phyloP scores from a whole-genome alignment of 2,113 vertebrate species.

The Onychostoma macrolepis region DNA sequence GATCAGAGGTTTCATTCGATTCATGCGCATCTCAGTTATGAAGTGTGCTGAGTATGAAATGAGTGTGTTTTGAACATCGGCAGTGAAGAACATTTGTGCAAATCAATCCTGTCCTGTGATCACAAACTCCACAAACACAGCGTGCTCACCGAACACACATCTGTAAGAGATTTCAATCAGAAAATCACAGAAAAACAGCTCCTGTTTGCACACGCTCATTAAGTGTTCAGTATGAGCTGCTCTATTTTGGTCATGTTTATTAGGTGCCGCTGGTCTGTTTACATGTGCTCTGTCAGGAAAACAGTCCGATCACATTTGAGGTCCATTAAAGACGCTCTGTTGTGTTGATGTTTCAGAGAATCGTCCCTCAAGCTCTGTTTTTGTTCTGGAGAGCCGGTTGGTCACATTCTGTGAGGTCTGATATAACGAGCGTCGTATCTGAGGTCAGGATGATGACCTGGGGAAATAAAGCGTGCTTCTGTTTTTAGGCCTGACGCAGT shows the following conservation, averaged over 20 bases:
- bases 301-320: no score
- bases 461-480: no score
- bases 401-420: no score
- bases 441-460: no score
- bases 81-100: not conserved
- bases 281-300: no score
- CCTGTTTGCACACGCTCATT: not conserved
- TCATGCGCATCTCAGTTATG: not conserved
- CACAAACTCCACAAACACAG: no score
- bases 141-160: not conserved
- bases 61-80: not conserved
- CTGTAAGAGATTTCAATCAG: not conserved
- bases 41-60: not conserved
- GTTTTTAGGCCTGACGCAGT: no score
- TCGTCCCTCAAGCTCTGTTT: no score
- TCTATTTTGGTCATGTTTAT: slow-evolving; percentile 1
- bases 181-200: not conserved
- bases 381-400: no score
- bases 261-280: not conserved
- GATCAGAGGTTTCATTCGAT: not conserved
- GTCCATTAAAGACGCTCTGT: not conserved
- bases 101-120: not conserved
- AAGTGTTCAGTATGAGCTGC: not conserved
- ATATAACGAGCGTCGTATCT: no score
- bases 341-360: slow-evolving; percentile 5